phyloP scores from a whole-genome alignment of 2,797 vertebrate genomes.

The Oreochromis grahami region DNA sequence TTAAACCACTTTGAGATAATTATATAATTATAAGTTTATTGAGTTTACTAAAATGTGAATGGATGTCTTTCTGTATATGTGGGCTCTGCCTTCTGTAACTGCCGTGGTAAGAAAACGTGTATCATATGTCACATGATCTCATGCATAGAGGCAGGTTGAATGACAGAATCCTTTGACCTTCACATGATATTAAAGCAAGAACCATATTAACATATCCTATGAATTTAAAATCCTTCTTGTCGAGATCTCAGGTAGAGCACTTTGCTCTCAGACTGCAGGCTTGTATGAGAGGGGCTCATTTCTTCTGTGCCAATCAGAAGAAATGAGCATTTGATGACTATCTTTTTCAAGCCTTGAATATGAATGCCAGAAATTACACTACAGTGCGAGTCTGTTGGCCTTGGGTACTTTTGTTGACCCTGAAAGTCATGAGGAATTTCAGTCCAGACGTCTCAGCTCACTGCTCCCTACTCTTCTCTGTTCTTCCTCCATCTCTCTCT shows the following conservation, averaged over 20 bases:
- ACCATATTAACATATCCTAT: background rate
- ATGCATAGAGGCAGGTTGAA: background rate
- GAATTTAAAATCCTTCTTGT: background rate
- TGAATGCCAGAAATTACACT: conserved; percentile 45
- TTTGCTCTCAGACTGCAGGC: background rate
- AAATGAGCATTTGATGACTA: background rate
- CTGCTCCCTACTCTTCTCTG: background rate
- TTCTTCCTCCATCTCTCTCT: background rate
- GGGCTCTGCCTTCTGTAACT: background rate
- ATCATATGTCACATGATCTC: background rate
- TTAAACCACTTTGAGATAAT: background rate
- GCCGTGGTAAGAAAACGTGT: background rate
- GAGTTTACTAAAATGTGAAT: background rate
- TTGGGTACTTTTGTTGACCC: conserved; percentile 56
- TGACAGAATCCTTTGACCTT: background rate
- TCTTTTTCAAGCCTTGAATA: background rate
- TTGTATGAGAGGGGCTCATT: background rate
- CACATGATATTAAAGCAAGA: background rate
- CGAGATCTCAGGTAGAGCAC: background rate
- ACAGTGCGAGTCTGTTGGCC: conserved; percentile 4
- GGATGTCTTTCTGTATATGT: background rate
- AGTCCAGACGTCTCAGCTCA: conserved; percentile 8
- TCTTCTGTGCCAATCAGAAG: background rate
- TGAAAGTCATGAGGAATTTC: conserved; percentile 71
- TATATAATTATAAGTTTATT: background rate